Base-by-base conservation (phyloP, 2,888 invertebrate species). In the Mesodorylaimus sp. region DNA sequence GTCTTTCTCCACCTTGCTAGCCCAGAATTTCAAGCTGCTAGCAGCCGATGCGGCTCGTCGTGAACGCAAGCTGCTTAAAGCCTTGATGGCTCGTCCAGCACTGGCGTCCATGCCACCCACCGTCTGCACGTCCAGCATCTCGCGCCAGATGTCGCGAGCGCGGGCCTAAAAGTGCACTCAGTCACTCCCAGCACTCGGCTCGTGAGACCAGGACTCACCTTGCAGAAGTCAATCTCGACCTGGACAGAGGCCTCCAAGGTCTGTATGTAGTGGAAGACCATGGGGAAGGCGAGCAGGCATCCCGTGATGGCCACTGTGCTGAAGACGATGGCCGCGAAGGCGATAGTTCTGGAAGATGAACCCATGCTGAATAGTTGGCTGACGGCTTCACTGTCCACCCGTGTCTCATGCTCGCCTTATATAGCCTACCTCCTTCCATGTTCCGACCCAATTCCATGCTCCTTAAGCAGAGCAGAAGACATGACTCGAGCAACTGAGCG, bases 201-300 rank as follows among this genome's bases (percentile, higher is more conserved):
- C n/a, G n/a, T n/a, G n/a, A n/a, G n/a, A n/a, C n/a, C n/a, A n/a
- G n/a, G n/a, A 13, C 24, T 44, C 23, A 48, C 48, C 48, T 48
- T 48, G 48, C 48, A 48, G 38, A 48, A 48, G 32, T 48, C 48
- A 13, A 48, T 5, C 26, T 48, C 48, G 5, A 45, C 21, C 21
- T 52, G 48, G 3, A 52, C 52, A 19, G 26, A 27, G n/a, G 48
- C 38, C 42, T 52, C 52, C 26, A 52, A 48, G 5, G 48, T 52
- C 36, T 52, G 52, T 21, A 52, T 48, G 27, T 52, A 52, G 27
- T 49, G 44, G 52, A 52, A 52, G 41, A 52, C 37, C 19, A 52
- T 29, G 25, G 52, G 52, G 45, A 52, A 52, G 19, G 52, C 38
- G 36, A 52, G 38, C 23, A 52, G 48, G 27, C 52, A 52, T 2